These are phyloP conservation scores for Pituophis catenifer DNA, from an alignment of 2,113 vertebrate genomes.

Conservation along the genomic window DNA sequence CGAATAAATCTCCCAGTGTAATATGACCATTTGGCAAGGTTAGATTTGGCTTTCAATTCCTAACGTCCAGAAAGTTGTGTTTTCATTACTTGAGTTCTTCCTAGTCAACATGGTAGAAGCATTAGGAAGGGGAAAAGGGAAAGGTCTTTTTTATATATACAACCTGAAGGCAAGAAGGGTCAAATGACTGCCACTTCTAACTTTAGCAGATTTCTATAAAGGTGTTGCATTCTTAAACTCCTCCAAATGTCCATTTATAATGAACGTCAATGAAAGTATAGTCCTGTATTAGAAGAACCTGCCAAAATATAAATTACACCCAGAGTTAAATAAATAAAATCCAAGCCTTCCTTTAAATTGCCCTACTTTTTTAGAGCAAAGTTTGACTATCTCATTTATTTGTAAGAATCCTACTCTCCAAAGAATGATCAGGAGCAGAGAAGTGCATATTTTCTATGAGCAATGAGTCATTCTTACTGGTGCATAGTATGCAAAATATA, in stretches of 20 bases:
- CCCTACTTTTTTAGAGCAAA: not conserved
- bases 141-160: not conserved
- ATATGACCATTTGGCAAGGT: constrained; percentile 61
- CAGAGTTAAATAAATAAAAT: constrained; percentile 14
- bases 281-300: constrained; percentile 42
- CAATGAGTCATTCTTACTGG: not conserved
- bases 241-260: constrained; percentile 24
- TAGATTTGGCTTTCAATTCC: constrained; percentile 59
- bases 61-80: constrained; percentile 58
- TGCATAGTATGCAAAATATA: not conserved
- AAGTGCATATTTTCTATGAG: not conserved
- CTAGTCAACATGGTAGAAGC: constrained; percentile 58
- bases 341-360: not conserved
- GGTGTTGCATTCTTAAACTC: not conserved
- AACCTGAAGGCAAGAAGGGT: not conserved
- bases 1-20: constrained; percentile 60
- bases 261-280: constrained; percentile 34
- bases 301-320: constrained; percentile 8
- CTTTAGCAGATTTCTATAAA: not conserved
- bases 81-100: constrained; percentile 62
- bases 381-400: not conserved
- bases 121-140: constrained; percentile 19
- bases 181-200: constrained; percentile 41
- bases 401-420: not conserved
- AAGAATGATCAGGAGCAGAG: not conserved